phyloP scores from a whole-genome alignment of 2,888 invertebrate species.

The Agapetus fuscipes region DNA sequence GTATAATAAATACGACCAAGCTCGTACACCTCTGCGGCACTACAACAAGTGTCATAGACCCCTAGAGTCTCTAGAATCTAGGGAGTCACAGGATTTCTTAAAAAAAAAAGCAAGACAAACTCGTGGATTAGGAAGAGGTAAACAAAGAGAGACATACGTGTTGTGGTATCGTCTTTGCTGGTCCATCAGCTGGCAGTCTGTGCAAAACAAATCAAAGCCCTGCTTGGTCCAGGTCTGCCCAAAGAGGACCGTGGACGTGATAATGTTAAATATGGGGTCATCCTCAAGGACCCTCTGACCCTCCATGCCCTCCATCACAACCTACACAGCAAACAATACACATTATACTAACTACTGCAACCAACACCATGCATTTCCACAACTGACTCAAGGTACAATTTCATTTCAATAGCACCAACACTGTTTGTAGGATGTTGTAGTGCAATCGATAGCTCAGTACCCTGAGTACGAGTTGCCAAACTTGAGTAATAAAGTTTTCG shows the following conservation, averaged over 20 bases:
- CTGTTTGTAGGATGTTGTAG: no score
- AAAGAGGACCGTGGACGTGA: constrained; percentile 60
- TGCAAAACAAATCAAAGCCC: constrained; percentile 54
- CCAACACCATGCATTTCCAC: neutral
- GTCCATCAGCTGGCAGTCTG: constrained; percentile 48
- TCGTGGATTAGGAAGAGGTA: no score
- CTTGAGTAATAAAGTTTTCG: no score
- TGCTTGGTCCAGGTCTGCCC: constrained; percentile 59
- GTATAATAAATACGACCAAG: no score
- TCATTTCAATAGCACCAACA: no score
- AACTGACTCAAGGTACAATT: neutral
- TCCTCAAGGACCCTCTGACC: constrained; percentile 38
- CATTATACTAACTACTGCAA: neutral
- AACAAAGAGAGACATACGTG: constrained; percentile 23
- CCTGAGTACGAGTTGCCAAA: no score
- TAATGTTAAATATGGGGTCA: constrained; percentile 66
- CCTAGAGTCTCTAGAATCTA: no score
- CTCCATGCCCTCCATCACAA: constrained; percentile 21
- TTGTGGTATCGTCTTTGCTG: constrained; percentile 35
- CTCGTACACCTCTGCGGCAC: no score
- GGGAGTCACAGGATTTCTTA: no score
- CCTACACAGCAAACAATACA: constrained; percentile 10
- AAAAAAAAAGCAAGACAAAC: no score
- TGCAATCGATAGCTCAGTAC: no score
- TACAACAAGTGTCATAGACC: no score